phyloP scores from a whole-genome alignment of 2,797 vertebrate genomes.

The Melanotaenia maccullochi region DNA sequence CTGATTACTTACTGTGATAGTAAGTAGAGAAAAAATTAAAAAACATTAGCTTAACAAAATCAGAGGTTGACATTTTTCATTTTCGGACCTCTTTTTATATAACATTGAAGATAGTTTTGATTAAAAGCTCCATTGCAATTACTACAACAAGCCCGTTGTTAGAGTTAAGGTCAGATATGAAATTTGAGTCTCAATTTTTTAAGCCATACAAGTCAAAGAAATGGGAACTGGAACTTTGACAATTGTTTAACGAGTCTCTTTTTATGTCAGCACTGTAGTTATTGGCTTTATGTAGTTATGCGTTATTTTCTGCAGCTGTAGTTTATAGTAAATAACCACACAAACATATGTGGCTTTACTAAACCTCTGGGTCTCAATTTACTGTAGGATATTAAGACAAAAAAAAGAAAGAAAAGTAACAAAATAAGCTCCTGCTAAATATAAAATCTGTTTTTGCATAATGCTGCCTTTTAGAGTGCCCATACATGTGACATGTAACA shows the following conservation, averaged over 20 bases:
- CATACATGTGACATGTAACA: constrained; percentile 7
- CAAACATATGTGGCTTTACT: constrained; percentile 20
- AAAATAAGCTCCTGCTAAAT: neutral
- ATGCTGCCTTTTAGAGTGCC: neutral
- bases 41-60: neutral
- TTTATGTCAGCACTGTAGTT: neutral
- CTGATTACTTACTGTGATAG: neutral
- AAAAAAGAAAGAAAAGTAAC: constrained; percentile 23
- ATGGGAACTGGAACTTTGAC: neutral
- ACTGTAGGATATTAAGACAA: constrained; percentile 18
- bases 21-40: neutral
- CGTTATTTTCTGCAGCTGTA: neutral
- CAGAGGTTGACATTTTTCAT: neutral
- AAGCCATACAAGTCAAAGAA: neutral
- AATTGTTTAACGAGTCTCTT: neutral
- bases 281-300: neutral
- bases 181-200: too few species aligned
- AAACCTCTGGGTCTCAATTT: constrained; percentile 14
- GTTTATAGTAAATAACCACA: constrained; percentile 4
- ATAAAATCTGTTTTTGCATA: constrained; percentile 4
- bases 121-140: neutral
- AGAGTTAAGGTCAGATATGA: neutral
- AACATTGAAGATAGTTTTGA: neutral
- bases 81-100: neutral
- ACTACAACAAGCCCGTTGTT: neutral